A percentile compares a stretch with the other conserved stretches of the same genome.
phyloP scores from a whole-genome alignment of 2,888 invertebrate genomes.

The Andrena haemorrhoa region DNA sequence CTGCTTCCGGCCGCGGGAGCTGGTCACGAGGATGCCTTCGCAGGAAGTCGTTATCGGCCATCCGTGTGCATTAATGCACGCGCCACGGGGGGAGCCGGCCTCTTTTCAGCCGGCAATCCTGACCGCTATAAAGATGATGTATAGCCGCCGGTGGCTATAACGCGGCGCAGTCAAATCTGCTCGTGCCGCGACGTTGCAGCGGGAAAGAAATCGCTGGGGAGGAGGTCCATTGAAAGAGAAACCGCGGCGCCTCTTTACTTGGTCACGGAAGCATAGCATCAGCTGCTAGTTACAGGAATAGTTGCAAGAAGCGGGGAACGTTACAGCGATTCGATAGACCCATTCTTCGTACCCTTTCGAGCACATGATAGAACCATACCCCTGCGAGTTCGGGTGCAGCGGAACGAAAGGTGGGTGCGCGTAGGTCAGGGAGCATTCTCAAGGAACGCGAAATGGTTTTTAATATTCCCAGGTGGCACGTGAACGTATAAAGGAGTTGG shows the following conservation, averaged over 20 bases:
- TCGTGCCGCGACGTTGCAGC: too few relatives aligned
- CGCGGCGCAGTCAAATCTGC: neutral
- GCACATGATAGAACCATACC: too few relatives aligned
- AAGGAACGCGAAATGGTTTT: constrained; percentile 48
- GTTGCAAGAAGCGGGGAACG: too few relatives aligned
- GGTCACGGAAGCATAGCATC: too few relatives aligned
- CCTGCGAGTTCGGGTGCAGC: too few relatives aligned
- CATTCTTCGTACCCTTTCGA: too few relatives aligned
- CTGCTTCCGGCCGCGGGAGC: constrained; percentile 49
- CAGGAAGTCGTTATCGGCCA: constrained; percentile 68
- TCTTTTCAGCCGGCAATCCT: constrained; percentile 31
- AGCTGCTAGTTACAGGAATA: too few relatives aligned
- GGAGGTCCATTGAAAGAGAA: too few relatives aligned
- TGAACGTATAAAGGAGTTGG: constrained; percentile 44
- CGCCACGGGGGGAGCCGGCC: constrained; percentile 24
- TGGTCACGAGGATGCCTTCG: constrained; percentile 54
- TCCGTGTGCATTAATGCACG: constrained; percentile 67
- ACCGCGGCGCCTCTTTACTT: too few relatives aligned
- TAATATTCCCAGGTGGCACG: constrained; percentile 48
- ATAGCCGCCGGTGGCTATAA: constrained; percentile 17
- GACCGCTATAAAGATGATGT: constrained; percentile 53
- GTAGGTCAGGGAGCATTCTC: constrained; percentile 17
- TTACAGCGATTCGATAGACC: too few relatives aligned
- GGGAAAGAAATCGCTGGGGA: too few relatives aligned
- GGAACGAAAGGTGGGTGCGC: constrained; percentile 3